phyloP scores from a whole-genome alignment of 1,140 invertebrate genomes.

The Teleopsis dalmanni region DNA sequence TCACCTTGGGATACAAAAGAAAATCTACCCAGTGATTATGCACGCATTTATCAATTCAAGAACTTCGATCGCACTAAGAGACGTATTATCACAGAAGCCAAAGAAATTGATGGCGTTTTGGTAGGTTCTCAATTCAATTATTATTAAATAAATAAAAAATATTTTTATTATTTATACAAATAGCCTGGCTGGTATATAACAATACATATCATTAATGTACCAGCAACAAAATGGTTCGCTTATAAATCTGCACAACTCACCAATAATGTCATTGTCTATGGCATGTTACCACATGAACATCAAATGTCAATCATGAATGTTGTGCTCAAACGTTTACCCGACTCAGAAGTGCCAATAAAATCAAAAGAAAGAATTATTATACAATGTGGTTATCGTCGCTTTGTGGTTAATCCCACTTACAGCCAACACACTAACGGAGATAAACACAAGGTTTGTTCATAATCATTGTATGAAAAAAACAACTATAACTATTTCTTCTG shows the following conservation, averaged over 20 bases:
- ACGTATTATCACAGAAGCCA: constrained; percentile 62
- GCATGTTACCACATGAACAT: constrained; percentile 86
- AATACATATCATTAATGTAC: constrained; percentile 72
- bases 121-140: constrained; percentile 36
- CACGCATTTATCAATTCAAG: constrained; percentile 89
- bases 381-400: constrained; percentile 90
- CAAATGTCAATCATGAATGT: constrained; percentile 95
- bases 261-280: constrained; percentile 55
- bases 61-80: constrained; percentile 85
- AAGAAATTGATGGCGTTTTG: constrained; percentile 51
- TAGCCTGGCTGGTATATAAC: constrained; percentile 83
- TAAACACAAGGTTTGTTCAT: constrained; percentile 82
- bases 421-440: constrained; percentile 85
- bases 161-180: constrained; percentile 20
- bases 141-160: neutral
- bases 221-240: constrained; percentile 54
- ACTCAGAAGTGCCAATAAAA: constrained; percentile 68
- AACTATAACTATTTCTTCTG: neutral
- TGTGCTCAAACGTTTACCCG: constrained; percentile 65
- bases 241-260: constrained; percentile 45
- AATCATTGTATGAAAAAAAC: neutral
- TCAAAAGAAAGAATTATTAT: constrained; percentile 92
- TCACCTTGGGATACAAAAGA: constrained; percentile 95
- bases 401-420: constrained; percentile 75
- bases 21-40: constrained; percentile 91